phyloP scores from a whole-genome alignment of 2,113 vertebrate genomes.

The Varanus salvator region DNA sequence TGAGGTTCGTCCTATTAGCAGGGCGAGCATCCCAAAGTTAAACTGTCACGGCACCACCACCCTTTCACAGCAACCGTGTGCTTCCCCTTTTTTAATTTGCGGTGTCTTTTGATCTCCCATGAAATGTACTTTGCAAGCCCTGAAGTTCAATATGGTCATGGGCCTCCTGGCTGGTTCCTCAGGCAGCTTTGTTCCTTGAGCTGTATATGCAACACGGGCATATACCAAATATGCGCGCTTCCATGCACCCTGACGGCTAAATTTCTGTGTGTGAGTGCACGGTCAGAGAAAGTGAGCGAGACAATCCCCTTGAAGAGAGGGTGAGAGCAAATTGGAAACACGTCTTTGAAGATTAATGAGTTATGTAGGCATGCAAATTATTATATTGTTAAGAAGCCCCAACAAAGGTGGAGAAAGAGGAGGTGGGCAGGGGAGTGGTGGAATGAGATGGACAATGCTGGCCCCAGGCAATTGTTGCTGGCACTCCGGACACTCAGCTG shows the following conservation, averaged over 20 bases:
- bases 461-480: background rate
- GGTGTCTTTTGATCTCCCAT: no score
- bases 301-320: background rate
- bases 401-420: background rate
- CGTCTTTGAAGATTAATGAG: background rate
- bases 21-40: background rate
- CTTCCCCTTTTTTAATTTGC: background rate
- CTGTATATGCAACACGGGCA: background rate
- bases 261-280: background rate
- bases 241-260: background rate
- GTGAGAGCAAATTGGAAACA: background rate
- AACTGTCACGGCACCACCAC: background rate
- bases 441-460: background rate
- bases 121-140: background rate
- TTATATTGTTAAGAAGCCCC: background rate
- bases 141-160: background rate
- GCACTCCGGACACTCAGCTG: background rate
- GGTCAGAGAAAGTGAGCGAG: background rate
- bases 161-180: background rate
- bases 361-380: background rate
- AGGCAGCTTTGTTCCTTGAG: no score
- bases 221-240: background rate
- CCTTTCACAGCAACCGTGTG: background rate
- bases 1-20: background rate
- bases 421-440: background rate